Conservation (phyloP, 1,140 invertebrate species). For the Sitophilus oryzae region DNA sequence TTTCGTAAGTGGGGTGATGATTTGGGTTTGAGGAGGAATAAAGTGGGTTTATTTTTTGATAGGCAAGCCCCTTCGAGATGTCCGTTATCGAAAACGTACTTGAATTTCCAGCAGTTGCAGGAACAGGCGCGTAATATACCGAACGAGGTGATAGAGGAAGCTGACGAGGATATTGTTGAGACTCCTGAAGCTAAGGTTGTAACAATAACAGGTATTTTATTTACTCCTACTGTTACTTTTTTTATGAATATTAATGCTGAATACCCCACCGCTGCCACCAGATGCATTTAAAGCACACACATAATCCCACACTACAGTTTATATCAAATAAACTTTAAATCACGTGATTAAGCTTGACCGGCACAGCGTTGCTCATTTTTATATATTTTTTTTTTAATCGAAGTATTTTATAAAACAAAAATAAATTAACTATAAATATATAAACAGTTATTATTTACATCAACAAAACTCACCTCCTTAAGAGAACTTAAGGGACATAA, state of each 20-base stretch:
- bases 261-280: not conserved
- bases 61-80: constrained; percentile 29
- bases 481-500: too few relatives aligned
- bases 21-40: not conserved
- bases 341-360: too few relatives aligned
- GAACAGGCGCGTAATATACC: constrained; percentile 39
- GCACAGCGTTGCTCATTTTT: too few relatives aligned
- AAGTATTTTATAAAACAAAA: too few relatives aligned
- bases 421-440: too few relatives aligned
- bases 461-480: too few relatives aligned
- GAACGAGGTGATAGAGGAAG: constrained; percentile 33
- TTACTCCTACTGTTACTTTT: not conserved
- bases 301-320: too few relatives aligned
- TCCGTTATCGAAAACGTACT: constrained; percentile 31
- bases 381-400: too few relatives aligned
- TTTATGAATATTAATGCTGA: not conserved
- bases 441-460: too few relatives aligned
- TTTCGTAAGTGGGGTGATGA: constrained; percentile 14
- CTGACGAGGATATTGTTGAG: constrained; percentile 21
- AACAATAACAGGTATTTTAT: constrained; percentile 20
- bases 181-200: constrained; percentile 20
- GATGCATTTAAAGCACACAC: too few relatives aligned
- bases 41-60: not conserved
- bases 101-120: constrained; percentile 38
- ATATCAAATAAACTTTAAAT: too few relatives aligned